Percentiles rank a stretch among this genome's conserved stretches.
Conservation (phyloP, 2,113 vertebrate genomes). For the Saimiri boliviensis region DNA sequence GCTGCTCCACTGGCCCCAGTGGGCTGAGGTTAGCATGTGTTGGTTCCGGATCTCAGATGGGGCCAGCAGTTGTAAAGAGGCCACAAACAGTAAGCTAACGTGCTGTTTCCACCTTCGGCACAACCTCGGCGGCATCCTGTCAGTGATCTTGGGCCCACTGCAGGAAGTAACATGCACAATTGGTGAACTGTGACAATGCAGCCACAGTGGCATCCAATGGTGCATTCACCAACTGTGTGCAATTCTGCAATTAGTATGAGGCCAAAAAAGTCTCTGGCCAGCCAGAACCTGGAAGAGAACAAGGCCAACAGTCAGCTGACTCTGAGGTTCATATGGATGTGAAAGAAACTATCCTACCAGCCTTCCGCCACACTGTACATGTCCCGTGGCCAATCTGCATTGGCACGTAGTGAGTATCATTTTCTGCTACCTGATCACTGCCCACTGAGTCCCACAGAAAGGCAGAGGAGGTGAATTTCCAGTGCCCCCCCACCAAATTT, state of each 20-base stretch:
- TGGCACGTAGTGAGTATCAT: neutral
- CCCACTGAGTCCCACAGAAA: constrained; percentile 48
- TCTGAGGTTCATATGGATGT: neutral
- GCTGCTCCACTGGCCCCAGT: neutral
- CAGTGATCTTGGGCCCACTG: neutral
- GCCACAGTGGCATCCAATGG: neutral
- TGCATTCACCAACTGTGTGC: neutral
- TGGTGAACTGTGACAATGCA: neutral
- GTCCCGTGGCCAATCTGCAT: neutral
- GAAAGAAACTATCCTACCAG: constrained; percentile 41
- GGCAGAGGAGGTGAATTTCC: constrained; percentile 68
- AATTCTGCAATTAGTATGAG: neutral
- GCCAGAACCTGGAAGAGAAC: neutral
- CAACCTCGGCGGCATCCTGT: neutral
- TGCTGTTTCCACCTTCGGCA: constrained; percentile 47
- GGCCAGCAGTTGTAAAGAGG: neutral
- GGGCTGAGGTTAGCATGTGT: constrained; percentile 56
- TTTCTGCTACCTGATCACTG: constrained; percentile 3
- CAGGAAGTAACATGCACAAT: constrained; percentile 20
- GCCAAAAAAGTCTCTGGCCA: neutral
- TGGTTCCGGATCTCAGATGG: constrained; percentile 1
- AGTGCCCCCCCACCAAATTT: constrained; percentile 64
- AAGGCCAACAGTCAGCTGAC: neutral
- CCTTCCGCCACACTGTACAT: neutral
- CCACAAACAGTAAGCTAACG: constrained; percentile 16